phyloP scores from a whole-genome alignment of 2,113 vertebrate genomes.

The Aix galericulata region DNA sequence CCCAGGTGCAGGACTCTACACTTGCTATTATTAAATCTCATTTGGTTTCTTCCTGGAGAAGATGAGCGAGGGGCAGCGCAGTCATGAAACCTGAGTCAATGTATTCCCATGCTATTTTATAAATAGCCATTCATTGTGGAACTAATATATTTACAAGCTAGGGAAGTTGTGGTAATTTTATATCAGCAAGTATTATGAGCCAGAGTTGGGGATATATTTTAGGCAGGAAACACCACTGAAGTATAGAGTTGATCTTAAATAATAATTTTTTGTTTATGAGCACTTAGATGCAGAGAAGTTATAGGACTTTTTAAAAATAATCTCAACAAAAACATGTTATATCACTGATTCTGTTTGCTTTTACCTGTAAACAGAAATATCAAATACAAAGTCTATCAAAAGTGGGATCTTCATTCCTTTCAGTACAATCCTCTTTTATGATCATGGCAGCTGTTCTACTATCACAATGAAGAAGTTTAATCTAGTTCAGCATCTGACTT shows the following conservation, averaged over 20 bases:
- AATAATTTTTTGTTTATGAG: background rate
- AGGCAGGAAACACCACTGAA: background rate
- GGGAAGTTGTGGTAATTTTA: background rate
- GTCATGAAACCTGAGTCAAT: background rate
- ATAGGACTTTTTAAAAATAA: background rate
- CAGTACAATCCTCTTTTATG: background rate
- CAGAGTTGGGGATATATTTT: background rate
- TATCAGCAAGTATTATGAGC: background rate
- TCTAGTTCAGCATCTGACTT: slow-evolving; percentile 26
- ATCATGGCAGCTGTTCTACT: background rate
- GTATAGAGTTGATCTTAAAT: background rate
- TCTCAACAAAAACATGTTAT: rapidly evolving
- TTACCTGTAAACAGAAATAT: background rate
- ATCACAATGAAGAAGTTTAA: background rate
- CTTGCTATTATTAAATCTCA: no score
- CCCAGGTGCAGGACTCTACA: no score
- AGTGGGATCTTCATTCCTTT: background rate
- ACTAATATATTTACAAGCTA: background rate
- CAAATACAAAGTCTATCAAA: background rate
- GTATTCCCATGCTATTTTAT: background rate
- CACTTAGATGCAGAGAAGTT: background rate
- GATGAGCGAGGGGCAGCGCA: background rate
- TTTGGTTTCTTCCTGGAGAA: no score
- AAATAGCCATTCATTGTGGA: background rate
- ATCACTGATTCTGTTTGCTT: background rate